These are phyloP conservation scores for Zaprionus ghesquierei DNA, from an alignment of 1,140 invertebrate species.

Conservation along the genomic window DNA sequence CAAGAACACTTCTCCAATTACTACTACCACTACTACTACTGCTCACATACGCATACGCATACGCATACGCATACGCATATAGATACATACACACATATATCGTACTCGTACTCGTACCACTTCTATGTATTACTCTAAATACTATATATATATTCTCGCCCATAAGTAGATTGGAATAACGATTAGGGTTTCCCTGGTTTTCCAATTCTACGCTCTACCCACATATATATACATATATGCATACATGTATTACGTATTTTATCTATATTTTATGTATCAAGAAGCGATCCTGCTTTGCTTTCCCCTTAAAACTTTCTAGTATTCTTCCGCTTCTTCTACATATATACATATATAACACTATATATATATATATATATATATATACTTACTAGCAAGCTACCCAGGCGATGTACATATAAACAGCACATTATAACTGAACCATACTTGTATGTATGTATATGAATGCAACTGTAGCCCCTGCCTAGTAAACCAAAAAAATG, in stretches of 20 bases:
- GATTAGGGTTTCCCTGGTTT: neutral
- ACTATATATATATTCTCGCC: conserved; percentile 23
- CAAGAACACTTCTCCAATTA: conserved; percentile 11
- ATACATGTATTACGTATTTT: conserved; percentile 24
- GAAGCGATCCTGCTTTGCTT: conserved; percentile 25
- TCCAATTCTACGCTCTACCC: conserved; percentile 22
- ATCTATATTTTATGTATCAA: conserved; percentile 39
- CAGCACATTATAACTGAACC: conserved; percentile 59
- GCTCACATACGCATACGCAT: conserved; percentile 47
- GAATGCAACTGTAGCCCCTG: conserved; percentile 78
- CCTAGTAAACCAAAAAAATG: conserved; percentile 32
- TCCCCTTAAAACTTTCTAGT: conserved; percentile 25
- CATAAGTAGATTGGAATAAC: conserved; percentile 7
- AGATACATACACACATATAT: conserved; percentile 42
- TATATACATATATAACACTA: conserved; percentile 23
- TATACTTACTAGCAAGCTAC: conserved; percentile 77
- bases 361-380: conserved; percentile 28
- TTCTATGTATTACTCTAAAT: conserved; percentile 40
- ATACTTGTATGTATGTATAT: conserved; percentile 59
- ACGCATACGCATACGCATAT: conserved; percentile 30
- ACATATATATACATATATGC: conserved; percentile 7
- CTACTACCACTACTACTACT: conserved; percentile 45
- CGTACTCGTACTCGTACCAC: conserved; percentile 46
- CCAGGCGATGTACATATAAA: conserved; percentile 76
- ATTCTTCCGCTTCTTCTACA: conserved; percentile 39